A percentile compares a stretch with the other conserved stretches of the same genome.
Evolutionary conservation across 2,797 vertebrate species (phyloP).

Genomic region (Lateolabrax maculatus): DNA sequence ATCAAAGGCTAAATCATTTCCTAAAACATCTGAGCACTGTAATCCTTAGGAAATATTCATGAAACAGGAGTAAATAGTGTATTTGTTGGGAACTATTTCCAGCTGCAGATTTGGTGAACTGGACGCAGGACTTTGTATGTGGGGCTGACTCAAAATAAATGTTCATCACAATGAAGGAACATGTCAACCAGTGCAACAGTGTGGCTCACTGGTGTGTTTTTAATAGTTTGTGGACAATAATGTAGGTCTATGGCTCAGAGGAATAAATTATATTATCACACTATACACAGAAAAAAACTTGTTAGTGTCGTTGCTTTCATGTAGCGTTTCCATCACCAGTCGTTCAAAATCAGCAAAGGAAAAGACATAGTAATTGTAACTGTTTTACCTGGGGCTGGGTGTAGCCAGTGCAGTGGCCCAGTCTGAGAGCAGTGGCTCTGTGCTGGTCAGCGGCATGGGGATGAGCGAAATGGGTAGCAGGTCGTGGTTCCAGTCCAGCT

Average conservation of each 20-base stretch:
- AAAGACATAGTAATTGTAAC: not conserved
- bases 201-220: not conserved
- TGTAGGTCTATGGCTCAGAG: not conserved
- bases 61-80: not conserved
- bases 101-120: not conserved
- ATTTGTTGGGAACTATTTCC: not conserved
- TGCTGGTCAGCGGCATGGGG: conserved; percentile 92
- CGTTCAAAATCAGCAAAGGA: not conserved
- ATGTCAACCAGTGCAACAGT: not conserved
- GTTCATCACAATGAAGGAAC: not conserved
- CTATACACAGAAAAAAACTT: too few relatives aligned
- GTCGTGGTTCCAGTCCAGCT: conserved; percentile 97
- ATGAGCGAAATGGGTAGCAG: conserved; percentile 95
- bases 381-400: conserved; percentile 91
- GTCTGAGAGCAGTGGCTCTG: conserved; percentile 92
- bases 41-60: not conserved
- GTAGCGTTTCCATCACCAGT: too few relatives aligned
- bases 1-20: not conserved
- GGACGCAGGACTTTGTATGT: not conserved
- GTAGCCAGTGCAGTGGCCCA: conserved; percentile 89
- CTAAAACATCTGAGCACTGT: not conserved
- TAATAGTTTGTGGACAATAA: not conserved
- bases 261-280: not conserved
- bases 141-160: not conserved
- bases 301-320: not conserved